Percentiles rank a stretch among this genome's conserved stretches.
These are phyloP conservation scores for Ectropis crepuscularia DNA, from an alignment of 2,888 invertebrate species.

Conservation along the genomic window DNA sequence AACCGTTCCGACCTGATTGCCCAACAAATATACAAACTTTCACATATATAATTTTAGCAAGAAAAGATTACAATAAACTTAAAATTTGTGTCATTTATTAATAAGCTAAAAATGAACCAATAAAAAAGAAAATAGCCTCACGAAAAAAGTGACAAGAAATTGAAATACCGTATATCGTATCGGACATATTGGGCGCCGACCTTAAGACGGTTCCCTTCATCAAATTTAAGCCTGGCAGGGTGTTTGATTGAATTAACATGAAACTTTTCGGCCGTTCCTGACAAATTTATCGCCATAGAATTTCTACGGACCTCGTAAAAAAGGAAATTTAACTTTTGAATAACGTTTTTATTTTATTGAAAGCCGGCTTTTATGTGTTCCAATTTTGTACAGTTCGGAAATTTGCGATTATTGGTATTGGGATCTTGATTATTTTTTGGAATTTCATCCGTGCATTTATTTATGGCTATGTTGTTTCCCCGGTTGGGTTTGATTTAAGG, in stretches of 20 bases:
- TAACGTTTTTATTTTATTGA: slow-evolving; percentile 70
- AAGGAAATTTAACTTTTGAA: slow-evolving; percentile 65
- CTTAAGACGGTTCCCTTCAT: slow-evolving; percentile 65
- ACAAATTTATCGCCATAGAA: slow-evolving; percentile 75
- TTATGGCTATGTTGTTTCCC: neutral
- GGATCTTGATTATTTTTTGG: slow-evolving; percentile 18
- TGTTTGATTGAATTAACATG: slow-evolving; percentile 81
- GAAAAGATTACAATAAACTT: no score
- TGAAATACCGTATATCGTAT: neutral
- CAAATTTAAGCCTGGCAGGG: slow-evolving; percentile 72
- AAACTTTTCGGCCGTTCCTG: slow-evolving; percentile 69
- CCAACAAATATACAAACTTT: no score
- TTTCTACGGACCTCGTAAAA: slow-evolving; percentile 66
- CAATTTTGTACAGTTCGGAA: slow-evolving; percentile 50
- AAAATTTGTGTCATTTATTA: no score
- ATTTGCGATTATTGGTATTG: slow-evolving; percentile 18
- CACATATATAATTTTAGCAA: no score
- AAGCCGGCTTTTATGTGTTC: slow-evolving; percentile 55
- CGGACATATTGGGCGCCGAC: slow-evolving; percentile 16
- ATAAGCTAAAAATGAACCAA: no score
- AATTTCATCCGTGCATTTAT: slow-evolving; percentile 3
- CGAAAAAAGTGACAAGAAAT: neutral
- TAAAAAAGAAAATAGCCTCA: no score
- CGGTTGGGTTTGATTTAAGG: neutral
- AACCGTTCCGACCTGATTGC: no score